A percentile compares a stretch with the other conserved stretches of the same genome.
Conservation (phyloP, 2,888 invertebrate species). For the Lepeophtheirus nordmannii region DNA sequence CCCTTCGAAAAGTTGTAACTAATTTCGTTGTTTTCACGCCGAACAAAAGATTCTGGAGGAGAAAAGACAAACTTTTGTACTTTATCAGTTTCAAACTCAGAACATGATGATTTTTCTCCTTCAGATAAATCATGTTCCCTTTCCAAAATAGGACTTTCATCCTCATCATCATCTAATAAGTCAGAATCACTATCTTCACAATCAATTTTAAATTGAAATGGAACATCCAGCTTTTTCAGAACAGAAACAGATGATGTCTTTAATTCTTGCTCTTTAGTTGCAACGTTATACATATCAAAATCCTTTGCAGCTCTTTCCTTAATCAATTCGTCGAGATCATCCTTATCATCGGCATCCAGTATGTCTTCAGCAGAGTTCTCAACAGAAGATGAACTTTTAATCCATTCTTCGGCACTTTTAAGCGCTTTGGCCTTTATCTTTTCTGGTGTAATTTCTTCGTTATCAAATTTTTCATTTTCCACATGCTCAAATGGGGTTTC, state of each 20-base stretch:
- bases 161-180: neutral
- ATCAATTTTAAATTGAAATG: neutral
- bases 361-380: neutral
- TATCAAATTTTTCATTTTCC: neutral
- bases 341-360: too few species aligned
- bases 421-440: slow-evolving; percentile 1
- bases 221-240: neutral
- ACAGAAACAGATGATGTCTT: neutral
- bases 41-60: neutral
- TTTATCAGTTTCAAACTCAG: neutral
- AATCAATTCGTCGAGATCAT: neutral
- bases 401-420: neutral
- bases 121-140: neutral
- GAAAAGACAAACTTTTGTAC: neutral
- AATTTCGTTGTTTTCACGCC: neutral
- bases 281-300: neutral
- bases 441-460: neutral
- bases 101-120: neutral
- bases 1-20: neutral
- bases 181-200: neutral
- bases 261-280: neutral
- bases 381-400: neutral
- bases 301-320: neutral
- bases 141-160: neutral
- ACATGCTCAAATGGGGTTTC: neutral